Evolutionary conservation across 2,113 vertebrate species (phyloP).

Genomic region (Elaphurus davidianus): DNA sequence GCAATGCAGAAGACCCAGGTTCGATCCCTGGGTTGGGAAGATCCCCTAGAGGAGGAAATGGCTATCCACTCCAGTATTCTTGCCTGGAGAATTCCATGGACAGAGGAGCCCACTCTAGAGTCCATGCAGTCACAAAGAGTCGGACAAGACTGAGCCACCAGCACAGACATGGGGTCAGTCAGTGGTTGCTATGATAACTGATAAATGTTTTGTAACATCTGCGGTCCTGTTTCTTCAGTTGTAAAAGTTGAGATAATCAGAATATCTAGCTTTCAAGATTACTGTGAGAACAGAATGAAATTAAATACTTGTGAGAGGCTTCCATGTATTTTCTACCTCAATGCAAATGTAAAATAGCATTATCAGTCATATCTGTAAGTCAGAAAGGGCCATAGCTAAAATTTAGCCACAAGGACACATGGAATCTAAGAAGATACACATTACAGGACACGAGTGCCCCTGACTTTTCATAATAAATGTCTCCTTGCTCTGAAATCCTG

Average conservation of each 20-base stretch:
- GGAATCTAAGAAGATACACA: background rate
- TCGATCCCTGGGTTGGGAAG: background rate
- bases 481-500: background rate
- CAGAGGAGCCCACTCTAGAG: background rate
- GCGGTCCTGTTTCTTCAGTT: background rate
- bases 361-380: background rate
- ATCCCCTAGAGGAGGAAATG: background rate
- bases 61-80: background rate
- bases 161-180: background rate
- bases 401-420: background rate
- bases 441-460: background rate
- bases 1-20: background rate
- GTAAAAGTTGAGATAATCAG: background rate
- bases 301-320: background rate
- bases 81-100: background rate
- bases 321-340: background rate
- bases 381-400: background rate
- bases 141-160: background rate
- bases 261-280: background rate
- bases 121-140: background rate
- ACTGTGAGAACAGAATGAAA: background rate
- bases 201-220: background rate
- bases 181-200: background rate
- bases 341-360: background rate
- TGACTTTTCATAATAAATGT: background rate